A percentile compares a stretch with the other conserved stretches of the same genome.
phyloP scores from a whole-genome alignment of 2,797 vertebrate species.

The Urocyon cinereoargenteus region DNA sequence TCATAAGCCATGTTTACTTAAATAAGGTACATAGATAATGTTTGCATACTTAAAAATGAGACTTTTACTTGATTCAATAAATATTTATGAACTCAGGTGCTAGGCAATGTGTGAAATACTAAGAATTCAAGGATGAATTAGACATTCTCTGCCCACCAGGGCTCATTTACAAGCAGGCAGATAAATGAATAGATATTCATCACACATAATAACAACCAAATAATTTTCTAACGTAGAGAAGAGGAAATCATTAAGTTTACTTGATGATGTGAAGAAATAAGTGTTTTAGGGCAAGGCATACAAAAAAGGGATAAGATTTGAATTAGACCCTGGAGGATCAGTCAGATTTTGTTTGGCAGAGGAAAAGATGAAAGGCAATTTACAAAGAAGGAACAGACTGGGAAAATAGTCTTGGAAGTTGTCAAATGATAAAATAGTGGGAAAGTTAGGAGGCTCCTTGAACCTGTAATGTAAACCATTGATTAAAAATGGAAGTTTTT shows the following conservation, averaged over 20 bases:
- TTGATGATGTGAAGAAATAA: background rate
- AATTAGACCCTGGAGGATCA: background rate
- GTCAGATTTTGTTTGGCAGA: background rate
- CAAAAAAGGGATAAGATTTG: background rate
- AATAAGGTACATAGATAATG: background rate
- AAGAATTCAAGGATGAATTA: background rate
- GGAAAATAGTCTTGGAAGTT: background rate
- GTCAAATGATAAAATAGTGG: background rate
- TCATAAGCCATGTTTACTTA: background rate
- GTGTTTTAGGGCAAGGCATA: background rate
- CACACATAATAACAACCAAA: background rate
- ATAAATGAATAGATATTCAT: slow-evolving; percentile 3
- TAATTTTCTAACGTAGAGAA: background rate
- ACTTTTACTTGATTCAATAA: slow-evolving; percentile 40
- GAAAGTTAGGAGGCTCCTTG: background rate
- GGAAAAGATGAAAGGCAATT: background rate
- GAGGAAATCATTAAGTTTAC: background rate
- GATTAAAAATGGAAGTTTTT: background rate
- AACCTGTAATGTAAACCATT: background rate
- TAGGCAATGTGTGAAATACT: background rate
- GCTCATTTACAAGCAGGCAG: background rate
- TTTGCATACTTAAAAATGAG: slow-evolving; percentile 39
- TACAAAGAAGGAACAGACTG: background rate
- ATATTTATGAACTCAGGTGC: background rate
- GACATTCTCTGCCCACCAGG: background rate